Evolutionary conservation across 2,888 invertebrate species (phyloP).

Genomic region (Oscheius onirici): DNA sequence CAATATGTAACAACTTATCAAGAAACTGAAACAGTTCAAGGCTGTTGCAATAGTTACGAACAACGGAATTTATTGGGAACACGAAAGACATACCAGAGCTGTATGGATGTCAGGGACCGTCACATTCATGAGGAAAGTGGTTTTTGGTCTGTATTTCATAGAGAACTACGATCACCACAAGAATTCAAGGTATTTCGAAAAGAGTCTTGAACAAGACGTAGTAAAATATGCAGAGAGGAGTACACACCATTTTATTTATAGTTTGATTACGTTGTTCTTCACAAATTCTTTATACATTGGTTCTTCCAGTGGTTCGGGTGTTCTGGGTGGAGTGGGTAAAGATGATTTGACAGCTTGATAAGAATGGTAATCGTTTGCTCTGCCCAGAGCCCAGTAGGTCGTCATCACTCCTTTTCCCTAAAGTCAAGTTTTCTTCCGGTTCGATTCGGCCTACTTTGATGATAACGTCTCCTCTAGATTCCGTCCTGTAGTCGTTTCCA

Average conservation of each 20-base stretch:
- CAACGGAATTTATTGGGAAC: no score
- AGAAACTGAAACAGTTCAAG: no score
- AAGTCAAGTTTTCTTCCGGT: not conserved
- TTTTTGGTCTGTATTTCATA: no score
- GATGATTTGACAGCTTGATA: not conserved
- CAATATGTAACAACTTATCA: no score
- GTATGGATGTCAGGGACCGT: no score
- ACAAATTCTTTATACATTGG: conserved; percentile 5
- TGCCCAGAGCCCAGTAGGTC: conserved; percentile 40
- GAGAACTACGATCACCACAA: no score
- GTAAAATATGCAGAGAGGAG: not conserved
- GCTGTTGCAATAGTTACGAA: no score
- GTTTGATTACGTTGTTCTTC: not conserved
- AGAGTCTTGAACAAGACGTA: not conserved
- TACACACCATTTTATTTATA: not conserved
- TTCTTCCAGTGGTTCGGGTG: conserved; percentile 1
- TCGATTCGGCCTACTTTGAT: conserved; percentile 54
- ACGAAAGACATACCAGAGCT: no score
- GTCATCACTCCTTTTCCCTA: conserved; percentile 48
- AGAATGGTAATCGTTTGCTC: not conserved
- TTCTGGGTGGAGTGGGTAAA: not conserved
- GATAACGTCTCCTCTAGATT: conserved; percentile 64
- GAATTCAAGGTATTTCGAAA: no score
- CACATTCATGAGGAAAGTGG: no score
- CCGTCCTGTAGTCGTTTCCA: conserved; percentile 60